Evolutionary conservation across 2,113 vertebrate genomes (phyloP), one percentile per base, ranked within the genome.

Genomic region (Hylia prasina): DNA sequence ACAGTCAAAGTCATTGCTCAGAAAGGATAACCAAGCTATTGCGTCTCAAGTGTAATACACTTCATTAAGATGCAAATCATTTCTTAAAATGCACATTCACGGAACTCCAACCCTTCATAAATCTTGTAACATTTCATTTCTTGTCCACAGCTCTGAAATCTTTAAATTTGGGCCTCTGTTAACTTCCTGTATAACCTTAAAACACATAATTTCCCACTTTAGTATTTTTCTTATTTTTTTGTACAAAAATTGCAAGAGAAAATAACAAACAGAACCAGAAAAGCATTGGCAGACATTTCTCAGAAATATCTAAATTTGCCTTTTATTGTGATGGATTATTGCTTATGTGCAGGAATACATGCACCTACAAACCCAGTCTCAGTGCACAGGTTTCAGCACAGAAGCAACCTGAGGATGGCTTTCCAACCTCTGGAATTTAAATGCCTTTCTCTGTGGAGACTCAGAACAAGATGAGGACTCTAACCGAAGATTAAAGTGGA

Each of bases 61-160:
- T 70, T 95, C 87, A 96, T 97, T 97, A 97, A 96, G 96, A 97
- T 96, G 92, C 93, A 94, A 96, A 90, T 91, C 71, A 87, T 87
- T 95, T 51, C 85, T 92, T 95, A 79, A 94, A 92, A 86, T 3
- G 25, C 83, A 82, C 51, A 40, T 85, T 95, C 78, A 87, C 82
- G 83, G 94, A 95, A 95, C 86, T 95, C 50, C 85, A 95, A 72
- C 81, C 90, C 84, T 44, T 92, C 79, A 93, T 96, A 95, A 93
- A 96, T 94, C 78, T 94, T 91, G 77, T n/a, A 93, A 79, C 61
- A 91, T 88, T 77, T 95, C 48, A 82, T 93, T 90, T 78, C 82
- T 89, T 80, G 66, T 87, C 95, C 94, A 78, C 57, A 87, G 86
- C 35, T 82, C 60, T 89, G 75, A 87, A 80, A 89, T 57, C 77